Conservation (phyloP, 2,888 invertebrate species). For the Dichetophora obliterata region DNA sequence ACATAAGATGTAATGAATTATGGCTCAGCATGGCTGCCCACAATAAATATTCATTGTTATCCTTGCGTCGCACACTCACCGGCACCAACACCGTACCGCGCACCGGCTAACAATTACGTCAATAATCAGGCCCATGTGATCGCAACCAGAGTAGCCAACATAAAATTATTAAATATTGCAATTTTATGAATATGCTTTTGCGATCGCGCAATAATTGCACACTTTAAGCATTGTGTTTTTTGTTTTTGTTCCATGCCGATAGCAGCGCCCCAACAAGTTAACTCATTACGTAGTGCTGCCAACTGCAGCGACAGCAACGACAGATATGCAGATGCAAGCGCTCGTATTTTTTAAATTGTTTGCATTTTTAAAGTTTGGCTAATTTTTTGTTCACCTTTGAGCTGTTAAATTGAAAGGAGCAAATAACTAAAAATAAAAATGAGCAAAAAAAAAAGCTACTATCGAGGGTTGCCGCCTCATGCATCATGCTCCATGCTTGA, state of each 20-base stretch:
- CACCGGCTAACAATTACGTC: conserved; percentile 59
- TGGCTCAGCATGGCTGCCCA: conserved; percentile 46
- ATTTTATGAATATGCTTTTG: conserved; percentile 37
- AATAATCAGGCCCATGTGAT: conserved; percentile 57
- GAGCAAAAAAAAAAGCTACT: too few relatives aligned
- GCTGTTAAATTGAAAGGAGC: neutral
- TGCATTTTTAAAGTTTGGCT: conserved; percentile 28
- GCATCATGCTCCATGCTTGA: conserved; percentile 53
- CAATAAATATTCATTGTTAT: conserved; percentile 52
- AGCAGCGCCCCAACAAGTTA: too few relatives aligned
- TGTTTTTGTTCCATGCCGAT: too few relatives aligned
- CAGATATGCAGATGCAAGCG: conserved; percentile 34
- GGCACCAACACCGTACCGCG: neutral
- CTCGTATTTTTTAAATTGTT: conserved; percentile 28
- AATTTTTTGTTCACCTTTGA: conserved; percentile 12
- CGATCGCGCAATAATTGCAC: neutral
- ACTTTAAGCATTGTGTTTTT: neutral
- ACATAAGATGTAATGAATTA: neutral
- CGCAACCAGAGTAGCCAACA: conserved; percentile 39
- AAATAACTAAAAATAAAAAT: too few relatives aligned
- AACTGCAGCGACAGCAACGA: conserved; percentile 20
- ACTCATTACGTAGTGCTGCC: conserved; percentile 11
- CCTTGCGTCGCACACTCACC: conserved; percentile 27
- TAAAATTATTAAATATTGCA: conserved; percentile 30
- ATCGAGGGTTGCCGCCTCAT: neutral